A percentile compares a stretch with the other conserved stretches of the same genome.
These are phyloP conservation scores for Hexactinellida sp. DNA, from an alignment of 37 sponge, comb jelly and placozoan genomes.

Conservation along the genomic window DNA sequence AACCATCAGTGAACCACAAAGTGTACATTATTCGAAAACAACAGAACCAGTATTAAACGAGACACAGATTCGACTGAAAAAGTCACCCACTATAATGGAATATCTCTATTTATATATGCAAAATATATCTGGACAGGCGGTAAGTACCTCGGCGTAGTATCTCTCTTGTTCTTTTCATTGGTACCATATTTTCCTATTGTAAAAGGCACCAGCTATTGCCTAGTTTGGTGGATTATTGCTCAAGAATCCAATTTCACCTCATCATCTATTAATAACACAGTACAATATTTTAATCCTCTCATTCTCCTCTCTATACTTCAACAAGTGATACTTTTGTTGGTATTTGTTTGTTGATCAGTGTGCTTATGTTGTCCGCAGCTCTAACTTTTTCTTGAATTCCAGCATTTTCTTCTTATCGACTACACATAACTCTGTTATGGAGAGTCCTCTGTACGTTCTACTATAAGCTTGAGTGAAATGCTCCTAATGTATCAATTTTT, in stretches of 20 bases:
- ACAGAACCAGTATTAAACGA: not conserved
- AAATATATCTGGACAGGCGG: not conserved
- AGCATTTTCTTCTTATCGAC: not conserved
- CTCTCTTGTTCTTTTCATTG: not conserved
- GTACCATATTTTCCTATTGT: not conserved
- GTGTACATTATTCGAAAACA: no score
- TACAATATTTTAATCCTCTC: not conserved
- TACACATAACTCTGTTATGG: not conserved
- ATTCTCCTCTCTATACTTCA: not conserved
- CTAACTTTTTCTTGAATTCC: not conserved
- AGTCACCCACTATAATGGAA: not conserved
- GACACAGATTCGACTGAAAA: not conserved
- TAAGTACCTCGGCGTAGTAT: not conserved
- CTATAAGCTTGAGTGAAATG: no score
- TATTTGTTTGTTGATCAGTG: not conserved
- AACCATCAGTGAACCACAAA: no score
- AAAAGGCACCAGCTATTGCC: not conserved
- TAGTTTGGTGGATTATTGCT: not conserved
- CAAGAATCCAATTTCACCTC: not conserved
- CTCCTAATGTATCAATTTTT: no score
- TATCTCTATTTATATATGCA: not conserved
- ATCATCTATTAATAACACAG: not conserved
- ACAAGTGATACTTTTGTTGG: not conserved
- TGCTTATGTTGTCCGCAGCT: not conserved
- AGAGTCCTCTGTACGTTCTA: no score